Percentiles rank a stretch among this genome's conserved stretches.
These are phyloP conservation scores for Thalassaphorura encarpata DNA, from an alignment of 1,140 invertebrate genomes.

Conservation along the genomic window DNA sequence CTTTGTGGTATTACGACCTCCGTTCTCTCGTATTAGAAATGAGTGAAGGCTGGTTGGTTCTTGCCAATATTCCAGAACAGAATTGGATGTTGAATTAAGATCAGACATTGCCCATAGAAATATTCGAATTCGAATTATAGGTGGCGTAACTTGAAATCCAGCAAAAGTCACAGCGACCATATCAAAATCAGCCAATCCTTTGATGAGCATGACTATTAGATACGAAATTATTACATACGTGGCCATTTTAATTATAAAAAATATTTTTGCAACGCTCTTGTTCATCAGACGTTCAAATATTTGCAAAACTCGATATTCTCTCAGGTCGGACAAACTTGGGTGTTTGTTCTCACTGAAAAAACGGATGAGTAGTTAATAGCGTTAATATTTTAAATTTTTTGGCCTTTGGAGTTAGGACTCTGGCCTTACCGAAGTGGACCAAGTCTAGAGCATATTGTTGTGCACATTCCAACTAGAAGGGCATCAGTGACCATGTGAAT, in stretches of 20 bases:
- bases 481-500: neutral
- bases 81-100: neutral
- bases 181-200: neutral
- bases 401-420: no score
- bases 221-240: neutral
- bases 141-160: neutral
- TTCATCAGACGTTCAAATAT: neutral
- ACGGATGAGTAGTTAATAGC: no score
- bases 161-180: neutral
- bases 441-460: neutral
- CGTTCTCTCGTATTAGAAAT: no score
- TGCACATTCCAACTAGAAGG: neutral
- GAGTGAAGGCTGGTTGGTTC: no score
- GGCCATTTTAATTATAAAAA: neutral
- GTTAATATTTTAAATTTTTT: no score
- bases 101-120: neutral
- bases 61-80: neutral
- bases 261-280: neutral
- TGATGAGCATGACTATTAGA: neutral
- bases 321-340: neutral
- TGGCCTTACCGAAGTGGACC: neutral
- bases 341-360: no score
- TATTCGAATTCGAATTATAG: neutral
- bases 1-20: neutral
- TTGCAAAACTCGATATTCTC: neutral